These are phyloP conservation scores for Pristionchus mayeri DNA, from an alignment of 2,888 invertebrate genomes.

Conservation along the genomic window DNA sequence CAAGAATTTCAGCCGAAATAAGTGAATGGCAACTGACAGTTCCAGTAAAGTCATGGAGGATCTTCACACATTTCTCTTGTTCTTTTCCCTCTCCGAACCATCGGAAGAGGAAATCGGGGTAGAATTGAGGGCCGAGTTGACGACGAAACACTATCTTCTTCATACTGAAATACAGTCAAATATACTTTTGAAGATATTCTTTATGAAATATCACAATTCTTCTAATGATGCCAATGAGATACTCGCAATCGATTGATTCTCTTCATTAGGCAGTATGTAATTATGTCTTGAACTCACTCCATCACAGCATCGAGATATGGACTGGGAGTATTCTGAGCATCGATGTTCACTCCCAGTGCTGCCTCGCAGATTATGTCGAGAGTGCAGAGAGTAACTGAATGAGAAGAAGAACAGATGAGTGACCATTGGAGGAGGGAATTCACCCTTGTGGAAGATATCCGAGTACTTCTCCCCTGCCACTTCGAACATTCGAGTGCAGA, in stretches of 20 bases:
- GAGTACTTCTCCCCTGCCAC: conserved; percentile 61
- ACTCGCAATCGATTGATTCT: no score
- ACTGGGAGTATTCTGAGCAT: conserved; percentile 71
- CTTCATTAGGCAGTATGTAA: background rate
- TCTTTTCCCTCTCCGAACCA: conserved; percentile 77
- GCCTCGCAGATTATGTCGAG: conserved; percentile 79
- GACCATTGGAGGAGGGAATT: background rate
- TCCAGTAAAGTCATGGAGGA: conserved; percentile 78
- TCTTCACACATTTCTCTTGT: conserved; percentile 76
- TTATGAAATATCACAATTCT: no score
- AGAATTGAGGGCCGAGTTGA: conserved; percentile 77
- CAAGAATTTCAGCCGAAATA: background rate
- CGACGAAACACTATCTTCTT: conserved; percentile 75
- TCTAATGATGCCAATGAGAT: no score
- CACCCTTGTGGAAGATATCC: conserved; percentile 61
- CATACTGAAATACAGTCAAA: conserved; percentile 66
- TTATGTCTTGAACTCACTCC: conserved; percentile 53
- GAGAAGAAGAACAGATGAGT: conserved; percentile 1
- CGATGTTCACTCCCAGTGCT: conserved; percentile 71
- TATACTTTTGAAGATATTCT: no score
- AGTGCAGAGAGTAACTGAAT: conserved; percentile 77
- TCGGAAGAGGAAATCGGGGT: conserved; percentile 78
- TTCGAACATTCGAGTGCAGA: conserved; percentile 70
- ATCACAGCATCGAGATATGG: conserved; percentile 75
- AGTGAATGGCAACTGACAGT: conserved; percentile 58